Conservation (phyloP, 2,888 invertebrate species). For the Thalpophila matura region DNA sequence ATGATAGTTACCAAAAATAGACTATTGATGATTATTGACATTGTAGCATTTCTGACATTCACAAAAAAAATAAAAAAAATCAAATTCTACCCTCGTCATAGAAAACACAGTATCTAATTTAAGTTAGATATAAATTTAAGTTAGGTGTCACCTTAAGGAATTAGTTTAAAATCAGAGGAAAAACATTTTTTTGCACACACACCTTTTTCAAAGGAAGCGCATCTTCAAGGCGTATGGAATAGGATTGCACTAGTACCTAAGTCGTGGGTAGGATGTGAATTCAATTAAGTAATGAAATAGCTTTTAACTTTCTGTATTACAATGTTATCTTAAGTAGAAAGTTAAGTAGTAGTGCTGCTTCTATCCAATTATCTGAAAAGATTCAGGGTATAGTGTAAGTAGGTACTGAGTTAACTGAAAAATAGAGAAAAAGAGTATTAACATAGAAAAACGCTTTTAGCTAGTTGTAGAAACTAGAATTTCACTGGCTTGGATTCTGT, state of each 20-base stretch:
- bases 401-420: conserved; percentile 23
- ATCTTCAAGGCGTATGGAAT: neutral
- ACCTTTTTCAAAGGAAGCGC: too few relatives aligned
- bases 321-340: conserved; percentile 43
- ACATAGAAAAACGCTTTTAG: conserved; percentile 25
- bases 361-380: conserved; percentile 42
- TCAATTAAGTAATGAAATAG: conserved; percentile 51
- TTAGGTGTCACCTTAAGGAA: too few relatives aligned
- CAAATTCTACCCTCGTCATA: too few relatives aligned
- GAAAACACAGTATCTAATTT: too few relatives aligned
- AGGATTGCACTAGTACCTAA: neutral
- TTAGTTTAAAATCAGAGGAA: neutral
- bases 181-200: neutral
- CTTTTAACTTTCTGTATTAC: conserved; percentile 44
- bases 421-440: conserved; percentile 8
- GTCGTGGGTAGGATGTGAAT: conserved; percentile 18
- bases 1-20: too few relatives aligned
- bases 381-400: conserved; percentile 24
- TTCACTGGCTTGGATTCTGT: neutral
- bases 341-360: conserved; percentile 29
- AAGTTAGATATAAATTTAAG: too few relatives aligned
- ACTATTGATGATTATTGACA: too few relatives aligned
- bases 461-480: conserved; percentile 8
- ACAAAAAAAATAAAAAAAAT: too few relatives aligned
- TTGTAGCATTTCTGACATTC: too few relatives aligned